Evolutionary conservation across 1,140 invertebrate species (phyloP).

Genomic region (Nymphalis io): DNA sequence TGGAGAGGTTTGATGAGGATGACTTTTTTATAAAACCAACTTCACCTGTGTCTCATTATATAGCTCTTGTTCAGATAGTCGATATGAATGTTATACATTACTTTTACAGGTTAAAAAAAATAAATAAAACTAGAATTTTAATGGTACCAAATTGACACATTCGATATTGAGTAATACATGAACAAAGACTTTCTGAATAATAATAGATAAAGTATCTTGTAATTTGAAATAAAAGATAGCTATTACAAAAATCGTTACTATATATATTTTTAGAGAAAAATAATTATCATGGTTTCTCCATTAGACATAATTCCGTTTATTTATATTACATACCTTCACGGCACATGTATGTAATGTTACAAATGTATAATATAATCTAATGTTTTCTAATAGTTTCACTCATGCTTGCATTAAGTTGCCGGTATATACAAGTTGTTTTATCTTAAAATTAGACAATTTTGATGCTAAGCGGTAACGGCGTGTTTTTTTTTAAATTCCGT

Average conservation of each 20-base stretch:
- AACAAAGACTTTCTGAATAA: no score
- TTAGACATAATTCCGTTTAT: not conserved
- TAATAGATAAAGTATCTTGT: not conserved
- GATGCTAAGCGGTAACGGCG: not conserved
- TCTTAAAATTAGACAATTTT: not conserved
- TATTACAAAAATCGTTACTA: not conserved
- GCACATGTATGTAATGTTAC: not conserved
- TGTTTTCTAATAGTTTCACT: not conserved
- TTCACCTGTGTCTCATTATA: no score
- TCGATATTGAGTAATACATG: no score
- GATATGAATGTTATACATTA: no score
- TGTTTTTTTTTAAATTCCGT: constrained; percentile 14
- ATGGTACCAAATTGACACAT: no score
- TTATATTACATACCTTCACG: not conserved
- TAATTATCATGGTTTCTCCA: not conserved
- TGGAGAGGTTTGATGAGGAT: constrained; percentile 18
- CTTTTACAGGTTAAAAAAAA: no score
- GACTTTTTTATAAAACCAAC: not conserved
- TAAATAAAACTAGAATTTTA: not conserved
- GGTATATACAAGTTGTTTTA: not conserved
- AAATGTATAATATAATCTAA: not conserved
- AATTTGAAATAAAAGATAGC: not conserved
- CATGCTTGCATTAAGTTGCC: not conserved
- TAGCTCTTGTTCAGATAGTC: no score
- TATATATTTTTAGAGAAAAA: not conserved